Evolutionary conservation across 2,113 vertebrate genomes (phyloP).

Genomic region (Nibea coibor): DNA sequence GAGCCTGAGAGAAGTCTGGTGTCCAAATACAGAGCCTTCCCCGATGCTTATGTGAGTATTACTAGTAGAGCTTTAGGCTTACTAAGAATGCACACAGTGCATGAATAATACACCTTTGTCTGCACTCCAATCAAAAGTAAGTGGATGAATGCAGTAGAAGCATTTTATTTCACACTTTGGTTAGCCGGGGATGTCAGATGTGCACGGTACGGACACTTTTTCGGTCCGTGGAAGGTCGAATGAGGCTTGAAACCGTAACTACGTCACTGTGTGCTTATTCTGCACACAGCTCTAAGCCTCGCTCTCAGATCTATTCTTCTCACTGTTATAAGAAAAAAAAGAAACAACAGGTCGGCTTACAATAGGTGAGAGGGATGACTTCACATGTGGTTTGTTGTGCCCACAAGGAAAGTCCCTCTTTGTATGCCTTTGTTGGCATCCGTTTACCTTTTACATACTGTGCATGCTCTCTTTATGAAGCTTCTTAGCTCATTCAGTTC

Average conservation of each 20-base stretch:
- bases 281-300: background rate
- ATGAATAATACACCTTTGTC: background rate
- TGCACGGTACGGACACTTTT: background rate
- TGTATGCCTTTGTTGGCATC: background rate
- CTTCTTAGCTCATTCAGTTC: background rate
- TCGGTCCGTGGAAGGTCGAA: background rate
- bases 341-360: slow-evolving; percentile 9
- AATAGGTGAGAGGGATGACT: background rate
- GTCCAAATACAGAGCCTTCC: slow-evolving; percentile 74
- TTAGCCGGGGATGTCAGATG: background rate
- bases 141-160: background rate
- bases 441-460: background rate
- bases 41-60: slow-evolving; percentile 87
- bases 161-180: background rate
- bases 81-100: background rate
- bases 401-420: background rate
- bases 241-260: background rate
- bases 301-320: background rate
- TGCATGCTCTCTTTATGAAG: background rate
- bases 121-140: background rate
- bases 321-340: background rate
- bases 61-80: too few relatives aligned
- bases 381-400: slow-evolving; percentile 4
- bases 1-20: slow-evolving; percentile 53
- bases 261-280: background rate